These are phyloP conservation scores for Eristalis intricaria DNA, from an alignment of 2,888 invertebrate species.

Conservation along the genomic window DNA sequence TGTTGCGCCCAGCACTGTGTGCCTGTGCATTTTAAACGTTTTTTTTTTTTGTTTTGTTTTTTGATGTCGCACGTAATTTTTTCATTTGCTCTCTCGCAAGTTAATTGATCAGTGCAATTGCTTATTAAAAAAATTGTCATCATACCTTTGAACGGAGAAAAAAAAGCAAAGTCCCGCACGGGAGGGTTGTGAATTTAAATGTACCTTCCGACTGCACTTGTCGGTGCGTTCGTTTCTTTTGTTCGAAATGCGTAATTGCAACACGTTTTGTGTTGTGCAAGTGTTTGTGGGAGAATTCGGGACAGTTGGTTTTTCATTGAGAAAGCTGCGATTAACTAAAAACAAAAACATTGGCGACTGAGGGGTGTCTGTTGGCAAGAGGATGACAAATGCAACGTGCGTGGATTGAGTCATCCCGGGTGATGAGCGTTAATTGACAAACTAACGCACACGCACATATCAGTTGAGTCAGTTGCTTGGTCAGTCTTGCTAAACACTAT, in stretches of 20 bases:
- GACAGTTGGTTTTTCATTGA: not conserved
- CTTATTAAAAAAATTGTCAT: conserved; percentile 59
- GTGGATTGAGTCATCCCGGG: not conserved
- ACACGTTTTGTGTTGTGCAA: conserved; percentile 31
- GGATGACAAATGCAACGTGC: not conserved
- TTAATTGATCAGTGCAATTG: conserved; percentile 53
- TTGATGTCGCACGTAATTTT: not conserved
- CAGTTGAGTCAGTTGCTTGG: not conserved
- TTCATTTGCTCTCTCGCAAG: conserved; percentile 9
- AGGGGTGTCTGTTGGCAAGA: not conserved
- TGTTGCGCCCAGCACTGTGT: conserved; percentile 45
- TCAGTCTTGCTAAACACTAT: not conserved
- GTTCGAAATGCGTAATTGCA: not conserved
- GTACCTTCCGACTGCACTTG: conserved; percentile 12
- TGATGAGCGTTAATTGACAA: not conserved
- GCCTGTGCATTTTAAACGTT: conserved; percentile 58
- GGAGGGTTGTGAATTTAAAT: conserved; percentile 12
- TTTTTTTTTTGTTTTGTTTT: conserved; percentile 27
- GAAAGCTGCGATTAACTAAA: not conserved
- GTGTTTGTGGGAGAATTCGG: conserved; percentile 16
- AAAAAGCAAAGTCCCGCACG: not conserved
- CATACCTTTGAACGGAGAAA: conserved; percentile 34
- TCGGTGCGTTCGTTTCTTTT: not conserved
- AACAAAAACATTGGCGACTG: not conserved
- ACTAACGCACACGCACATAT: not conserved